Conservation (phyloP, 2,888 invertebrate species). For the Lypha dubia region DNA sequence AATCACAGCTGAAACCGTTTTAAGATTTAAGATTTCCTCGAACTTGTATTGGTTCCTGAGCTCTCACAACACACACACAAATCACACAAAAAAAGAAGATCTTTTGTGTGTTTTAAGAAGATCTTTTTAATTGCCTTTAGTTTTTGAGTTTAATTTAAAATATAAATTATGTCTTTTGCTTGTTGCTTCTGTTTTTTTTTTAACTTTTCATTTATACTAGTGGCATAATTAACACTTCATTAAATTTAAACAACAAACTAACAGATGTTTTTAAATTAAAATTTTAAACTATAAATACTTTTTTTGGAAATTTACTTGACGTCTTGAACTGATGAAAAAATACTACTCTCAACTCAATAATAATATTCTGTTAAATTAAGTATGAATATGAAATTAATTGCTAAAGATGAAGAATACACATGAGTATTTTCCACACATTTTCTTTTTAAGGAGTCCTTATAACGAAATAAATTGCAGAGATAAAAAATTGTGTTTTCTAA, state of each 20-base stretch:
- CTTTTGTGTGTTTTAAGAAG: neutral
- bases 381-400: neutral
- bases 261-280: slow-evolving; percentile 54
- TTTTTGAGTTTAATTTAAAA: slow-evolving; percentile 39
- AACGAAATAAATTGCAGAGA: neutral
- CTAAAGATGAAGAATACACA: neutral
- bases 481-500: no score
- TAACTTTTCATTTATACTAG: neutral
- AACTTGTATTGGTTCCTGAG: slow-evolving; percentile 47
- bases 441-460: neutral
- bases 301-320: slow-evolving; percentile 37
- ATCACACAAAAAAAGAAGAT: neutral
- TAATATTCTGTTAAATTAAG: neutral
- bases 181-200: neutral
- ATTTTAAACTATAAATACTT: slow-evolving; percentile 1
- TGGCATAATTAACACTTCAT: slow-evolving; percentile 66
- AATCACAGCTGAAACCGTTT: slow-evolving; percentile 29
- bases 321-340: neutral
- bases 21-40: slow-evolving; percentile 63
- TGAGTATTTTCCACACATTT: no score
- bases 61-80: neutral
- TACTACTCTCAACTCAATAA: neutral
- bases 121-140: slow-evolving; percentile 31
- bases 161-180: slow-evolving; percentile 27
- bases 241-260: slow-evolving; percentile 55